Percentiles rank a stretch among this genome's conserved stretches.
Evolutionary conservation across 2,113 vertebrate genomes (phyloP).

Genomic region (Cacatua alba): DNA sequence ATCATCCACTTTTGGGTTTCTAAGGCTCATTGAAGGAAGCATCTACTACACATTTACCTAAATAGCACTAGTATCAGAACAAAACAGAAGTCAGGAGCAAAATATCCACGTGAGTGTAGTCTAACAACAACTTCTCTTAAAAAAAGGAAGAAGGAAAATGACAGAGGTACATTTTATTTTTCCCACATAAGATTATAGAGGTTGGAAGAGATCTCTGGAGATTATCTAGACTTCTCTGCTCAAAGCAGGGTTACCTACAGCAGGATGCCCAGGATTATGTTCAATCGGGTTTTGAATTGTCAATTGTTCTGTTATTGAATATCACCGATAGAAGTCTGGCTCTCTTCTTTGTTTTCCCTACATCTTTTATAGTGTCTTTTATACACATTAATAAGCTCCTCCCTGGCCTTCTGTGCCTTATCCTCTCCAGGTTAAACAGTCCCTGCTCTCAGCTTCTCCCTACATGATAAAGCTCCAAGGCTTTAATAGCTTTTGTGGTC

Average conservation of each 20-base stretch:
- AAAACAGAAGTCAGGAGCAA: background rate
- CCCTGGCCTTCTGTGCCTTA: background rate
- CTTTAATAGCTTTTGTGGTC: background rate
- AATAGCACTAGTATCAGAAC: background rate
- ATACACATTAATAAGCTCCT: background rate
- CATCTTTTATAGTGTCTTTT: background rate
- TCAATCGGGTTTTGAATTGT: background rate
- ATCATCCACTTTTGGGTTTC: background rate
- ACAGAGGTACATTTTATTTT: background rate
- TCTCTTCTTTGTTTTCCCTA: background rate
- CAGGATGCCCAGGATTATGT: background rate
- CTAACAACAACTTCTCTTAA: background rate
- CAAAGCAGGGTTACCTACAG: background rate
- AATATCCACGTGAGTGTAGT: background rate
- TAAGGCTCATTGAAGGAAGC: background rate
- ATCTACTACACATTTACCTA: background rate
- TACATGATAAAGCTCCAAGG: background rate
- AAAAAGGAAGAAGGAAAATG: background rate
- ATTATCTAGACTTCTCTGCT: background rate
- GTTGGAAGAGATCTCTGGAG: background rate
- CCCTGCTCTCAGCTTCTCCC: background rate
- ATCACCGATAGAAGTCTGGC: background rate
- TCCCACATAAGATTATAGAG: background rate
- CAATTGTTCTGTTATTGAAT: background rate
- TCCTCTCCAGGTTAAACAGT: background rate